phyloP scores from a whole-genome alignment of 2,113 vertebrate species.

The Abramis brama region DNA sequence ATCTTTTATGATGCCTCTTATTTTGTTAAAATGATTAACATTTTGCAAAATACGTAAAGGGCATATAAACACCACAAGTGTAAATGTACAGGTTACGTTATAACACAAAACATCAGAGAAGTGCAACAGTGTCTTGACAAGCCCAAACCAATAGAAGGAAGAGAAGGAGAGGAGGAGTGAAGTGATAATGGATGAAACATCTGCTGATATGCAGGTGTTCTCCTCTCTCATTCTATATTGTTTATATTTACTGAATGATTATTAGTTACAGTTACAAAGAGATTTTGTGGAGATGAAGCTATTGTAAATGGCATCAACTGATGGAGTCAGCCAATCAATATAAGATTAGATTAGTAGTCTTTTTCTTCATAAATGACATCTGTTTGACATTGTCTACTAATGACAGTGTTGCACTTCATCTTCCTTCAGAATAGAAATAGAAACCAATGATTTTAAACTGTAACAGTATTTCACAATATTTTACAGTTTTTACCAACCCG shows the following conservation, averaged over 20 bases:
- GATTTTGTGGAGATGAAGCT: slow-evolving; percentile 35
- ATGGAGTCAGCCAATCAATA: neutral
- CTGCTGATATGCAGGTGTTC: slow-evolving; percentile 78
- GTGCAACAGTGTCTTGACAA: neutral
- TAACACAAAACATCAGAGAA: neutral
- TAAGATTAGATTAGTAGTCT: neutral
- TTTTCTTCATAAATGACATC: neutral
- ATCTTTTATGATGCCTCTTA: neutral
- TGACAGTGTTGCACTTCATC: neutral
- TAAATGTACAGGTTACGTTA: neutral
- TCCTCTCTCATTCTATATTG: slow-evolving; percentile 57
- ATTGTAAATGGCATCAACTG: slow-evolving; percentile 45
- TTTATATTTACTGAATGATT: slow-evolving; percentile 56
- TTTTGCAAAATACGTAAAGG: neutral
- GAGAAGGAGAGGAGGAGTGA: slow-evolving; percentile 60
- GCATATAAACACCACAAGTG: neutral
- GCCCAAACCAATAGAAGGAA: slow-evolving; percentile 37
- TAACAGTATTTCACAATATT: neutral
- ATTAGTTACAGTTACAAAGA: neutral
- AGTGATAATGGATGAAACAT: slow-evolving; percentile 79
- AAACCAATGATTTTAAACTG: no score
- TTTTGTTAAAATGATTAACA: neutral
- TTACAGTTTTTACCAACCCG: neutral
- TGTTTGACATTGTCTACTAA: slow-evolving; percentile 5
- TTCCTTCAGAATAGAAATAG: no score